Evolutionary conservation across 2,888 invertebrate genomes (phyloP).

Genomic region (Heliconius ismenius): DNA sequence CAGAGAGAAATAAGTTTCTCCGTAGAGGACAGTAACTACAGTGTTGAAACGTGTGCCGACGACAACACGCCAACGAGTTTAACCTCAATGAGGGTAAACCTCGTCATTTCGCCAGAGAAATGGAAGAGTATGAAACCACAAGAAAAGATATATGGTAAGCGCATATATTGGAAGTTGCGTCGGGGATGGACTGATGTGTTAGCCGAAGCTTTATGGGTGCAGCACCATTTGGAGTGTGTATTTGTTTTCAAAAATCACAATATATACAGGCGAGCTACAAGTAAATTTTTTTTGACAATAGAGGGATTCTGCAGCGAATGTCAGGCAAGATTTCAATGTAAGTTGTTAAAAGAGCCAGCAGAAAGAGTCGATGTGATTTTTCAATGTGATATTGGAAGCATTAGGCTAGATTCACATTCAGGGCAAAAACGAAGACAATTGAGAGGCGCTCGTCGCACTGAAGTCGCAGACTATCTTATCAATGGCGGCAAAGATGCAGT

Average conservation of each 20-base stretch:
- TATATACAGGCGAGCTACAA: background rate
- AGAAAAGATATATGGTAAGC: background rate
- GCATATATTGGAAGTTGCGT: background rate
- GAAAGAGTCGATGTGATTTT: background rate
- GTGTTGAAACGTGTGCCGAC: background rate
- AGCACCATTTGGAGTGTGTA: background rate
- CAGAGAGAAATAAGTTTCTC: background rate
- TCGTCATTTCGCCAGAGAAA: background rate
- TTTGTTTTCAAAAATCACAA: background rate
- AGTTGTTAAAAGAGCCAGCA: background rate
- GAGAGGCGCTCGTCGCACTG: background rate
- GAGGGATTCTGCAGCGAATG: background rate
- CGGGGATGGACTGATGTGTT: background rate
- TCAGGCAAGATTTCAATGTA: background rate
- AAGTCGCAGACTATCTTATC: slow-evolving; percentile 6
- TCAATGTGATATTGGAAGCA: background rate
- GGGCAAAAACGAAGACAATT: slow-evolving; percentile 6
- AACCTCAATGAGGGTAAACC: background rate
- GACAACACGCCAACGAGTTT: background rate
- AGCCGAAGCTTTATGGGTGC: background rate
- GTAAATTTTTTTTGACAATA: background rate
- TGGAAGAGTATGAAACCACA: background rate
- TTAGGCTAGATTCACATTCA: background rate
- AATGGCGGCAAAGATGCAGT: slow-evolving; percentile 2
- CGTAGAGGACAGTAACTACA: background rate